These are phyloP conservation scores for Meandrina meandrites DNA, from an alignment of 92 coral and sea anemone genomes.

Conservation along the genomic window DNA sequence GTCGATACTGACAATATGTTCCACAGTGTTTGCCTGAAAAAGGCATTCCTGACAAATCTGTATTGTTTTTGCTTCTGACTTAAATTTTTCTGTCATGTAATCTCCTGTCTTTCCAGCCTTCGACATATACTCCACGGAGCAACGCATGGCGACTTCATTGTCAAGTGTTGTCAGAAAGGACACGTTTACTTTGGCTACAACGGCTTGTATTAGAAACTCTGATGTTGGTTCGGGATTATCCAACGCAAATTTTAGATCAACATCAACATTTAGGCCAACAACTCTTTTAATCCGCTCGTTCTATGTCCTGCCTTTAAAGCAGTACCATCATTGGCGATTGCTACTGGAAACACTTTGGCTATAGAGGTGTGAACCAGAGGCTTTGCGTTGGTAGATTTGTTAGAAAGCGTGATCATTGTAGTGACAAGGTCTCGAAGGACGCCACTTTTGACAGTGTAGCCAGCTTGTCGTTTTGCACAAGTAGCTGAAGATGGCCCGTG, in stretches of 20 bases:
- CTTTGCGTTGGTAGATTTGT: conserved; percentile 53
- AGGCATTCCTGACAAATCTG: conserved; percentile 26
- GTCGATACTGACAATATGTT: conserved; percentile 46
- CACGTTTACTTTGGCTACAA: conserved; percentile 60
- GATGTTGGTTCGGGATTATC: conserved; percentile 51
- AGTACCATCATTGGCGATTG: conserved; percentile 57
- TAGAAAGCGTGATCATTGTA: conserved; percentile 54
- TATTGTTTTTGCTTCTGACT: conserved; percentile 16
- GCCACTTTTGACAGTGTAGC: conserved; percentile 64
- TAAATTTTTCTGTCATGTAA: conserved; percentile 14
- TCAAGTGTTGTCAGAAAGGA: conserved; percentile 61
- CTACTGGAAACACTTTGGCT: conserved; percentile 53
- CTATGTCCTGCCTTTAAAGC: conserved; percentile 60
- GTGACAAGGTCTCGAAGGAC: conserved; percentile 61
- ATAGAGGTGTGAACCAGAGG: conserved; percentile 44
- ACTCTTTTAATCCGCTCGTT: conserved; percentile 53
- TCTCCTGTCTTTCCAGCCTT: conserved; percentile 30
- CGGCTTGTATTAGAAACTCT: conserved; percentile 38
- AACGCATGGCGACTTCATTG: conserved; percentile 50
- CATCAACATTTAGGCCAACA: conserved; percentile 67
- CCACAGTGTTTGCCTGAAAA: conserved; percentile 44
- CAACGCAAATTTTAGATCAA: conserved; percentile 51
- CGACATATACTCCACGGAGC: conserved; percentile 31
- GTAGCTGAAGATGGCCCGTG: conserved; percentile 64
- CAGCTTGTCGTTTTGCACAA: conserved; percentile 58